Conservation (phyloP, 2,797 vertebrate genomes). For the Todus mexicanus region DNA sequence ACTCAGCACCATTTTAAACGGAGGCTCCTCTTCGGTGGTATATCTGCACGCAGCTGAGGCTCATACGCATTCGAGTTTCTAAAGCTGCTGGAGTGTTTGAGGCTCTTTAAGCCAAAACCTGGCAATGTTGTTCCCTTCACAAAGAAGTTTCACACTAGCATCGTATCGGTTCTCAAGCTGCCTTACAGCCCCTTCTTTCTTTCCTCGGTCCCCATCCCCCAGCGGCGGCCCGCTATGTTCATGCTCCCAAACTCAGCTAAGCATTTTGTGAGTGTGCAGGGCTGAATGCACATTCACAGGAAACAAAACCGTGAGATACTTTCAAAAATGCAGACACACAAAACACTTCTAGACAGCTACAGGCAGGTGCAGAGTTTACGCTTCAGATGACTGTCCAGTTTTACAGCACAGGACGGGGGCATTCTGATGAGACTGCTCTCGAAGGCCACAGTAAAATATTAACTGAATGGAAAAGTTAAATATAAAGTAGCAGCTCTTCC, state of each 20-base stretch:
- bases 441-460: constrained; percentile 10
- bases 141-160: constrained; percentile 20
- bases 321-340: constrained; percentile 49
- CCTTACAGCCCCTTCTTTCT: constrained; percentile 46
- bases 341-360: not conserved
- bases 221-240: not conserved
- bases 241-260: constrained; percentile 33
- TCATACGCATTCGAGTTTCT: not conserved
- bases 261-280: constrained; percentile 28
- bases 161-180: constrained; percentile 19
- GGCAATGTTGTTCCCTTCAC: not conserved
- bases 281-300: constrained; percentile 53
- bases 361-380: constrained; percentile 22
- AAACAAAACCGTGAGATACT: constrained; percentile 62
- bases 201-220: not conserved
- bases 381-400: not conserved
- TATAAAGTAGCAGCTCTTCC: constrained; percentile 29
- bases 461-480: constrained; percentile 4
- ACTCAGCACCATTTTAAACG: not conserved
- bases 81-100: not conserved
- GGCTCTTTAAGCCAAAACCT: constrained; percentile 1
- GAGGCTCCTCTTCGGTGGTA: not conserved
- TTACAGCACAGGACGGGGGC: not conserved
- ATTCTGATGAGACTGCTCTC: not conserved
- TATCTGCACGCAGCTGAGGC: not conserved